Conservation (phyloP, 2,888 invertebrate species). For the Carpatolechia fugitivella region DNA sequence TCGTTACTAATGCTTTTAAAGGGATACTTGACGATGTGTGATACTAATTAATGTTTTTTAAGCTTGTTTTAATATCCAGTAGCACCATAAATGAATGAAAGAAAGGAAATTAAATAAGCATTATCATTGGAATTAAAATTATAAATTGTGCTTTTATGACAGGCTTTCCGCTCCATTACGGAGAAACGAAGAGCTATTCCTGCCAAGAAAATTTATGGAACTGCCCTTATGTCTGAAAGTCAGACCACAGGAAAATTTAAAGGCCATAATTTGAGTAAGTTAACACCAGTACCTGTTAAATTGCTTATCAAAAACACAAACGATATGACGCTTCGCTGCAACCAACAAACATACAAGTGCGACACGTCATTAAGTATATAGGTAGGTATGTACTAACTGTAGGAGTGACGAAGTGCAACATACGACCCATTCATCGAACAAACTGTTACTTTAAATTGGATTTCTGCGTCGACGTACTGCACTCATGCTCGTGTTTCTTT, state of each 20-base stretch:
- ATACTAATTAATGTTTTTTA: background rate
- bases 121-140: background rate
- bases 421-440: background rate
- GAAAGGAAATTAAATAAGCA: background rate
- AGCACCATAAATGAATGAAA: background rate
- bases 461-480: background rate
- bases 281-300: background rate
- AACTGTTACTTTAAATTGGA: constrained; percentile 13
- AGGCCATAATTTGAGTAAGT: background rate
- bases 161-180: background rate
- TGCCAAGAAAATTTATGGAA: too few species aligned
- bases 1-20: background rate
- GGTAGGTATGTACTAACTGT: too few species aligned
- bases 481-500: background rate
- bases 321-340: background rate
- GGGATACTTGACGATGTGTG: constrained; percentile 33
- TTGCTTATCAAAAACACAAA: background rate
- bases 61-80: too few species aligned
- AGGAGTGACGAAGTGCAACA: constrained; percentile 9
- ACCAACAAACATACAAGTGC: background rate
- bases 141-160: background rate
- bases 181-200: too few species aligned
- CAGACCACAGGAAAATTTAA: background rate
- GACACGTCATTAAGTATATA: background rate
- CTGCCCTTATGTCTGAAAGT: too few species aligned